Conservation (phyloP, 2,888 invertebrate species). For the Plebejus argus region DNA sequence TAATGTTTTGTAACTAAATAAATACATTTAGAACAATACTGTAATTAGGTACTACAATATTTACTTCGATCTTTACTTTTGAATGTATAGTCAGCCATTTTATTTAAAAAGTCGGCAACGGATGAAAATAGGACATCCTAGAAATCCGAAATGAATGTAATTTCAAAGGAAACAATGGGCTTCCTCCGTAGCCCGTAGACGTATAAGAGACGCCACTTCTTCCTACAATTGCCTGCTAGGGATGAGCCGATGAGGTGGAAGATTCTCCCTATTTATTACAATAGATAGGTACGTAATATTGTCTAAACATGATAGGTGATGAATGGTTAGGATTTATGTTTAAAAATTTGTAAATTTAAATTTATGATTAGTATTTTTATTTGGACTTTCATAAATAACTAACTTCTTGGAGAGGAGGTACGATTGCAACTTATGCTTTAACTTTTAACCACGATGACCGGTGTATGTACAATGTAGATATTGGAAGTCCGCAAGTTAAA, state of each 20-base stretch:
- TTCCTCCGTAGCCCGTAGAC: conserved; percentile 4
- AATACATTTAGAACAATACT: background rate
- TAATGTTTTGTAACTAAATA: background rate
- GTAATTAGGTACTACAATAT: background rate
- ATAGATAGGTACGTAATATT: too few species aligned
- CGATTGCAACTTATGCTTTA: too few species aligned
- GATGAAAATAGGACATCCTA: background rate
- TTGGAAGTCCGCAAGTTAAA: background rate
- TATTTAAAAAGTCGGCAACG: background rate
- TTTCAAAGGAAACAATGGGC: conserved; percentile 23
- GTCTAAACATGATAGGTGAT: too few species aligned
- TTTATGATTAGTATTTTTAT: too few species aligned
- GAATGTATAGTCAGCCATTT: background rate
- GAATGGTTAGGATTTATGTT: too few species aligned
- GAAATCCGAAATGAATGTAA: conserved; percentile 20
- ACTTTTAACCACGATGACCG: too few species aligned
- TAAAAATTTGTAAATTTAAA: too few species aligned
- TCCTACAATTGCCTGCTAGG: conserved; percentile 6
- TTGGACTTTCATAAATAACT: too few species aligned
- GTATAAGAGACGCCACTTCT: conserved; percentile 12
- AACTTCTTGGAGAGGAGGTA: too few species aligned
- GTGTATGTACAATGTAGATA: background rate
- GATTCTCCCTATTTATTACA: background rate
- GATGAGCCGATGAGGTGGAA: background rate
- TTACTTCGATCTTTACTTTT: background rate